These are phyloP conservation scores for Hydrozoanthus gracilis DNA, from an alignment of 92 coral and sea anemone species.

Conservation along the genomic window DNA sequence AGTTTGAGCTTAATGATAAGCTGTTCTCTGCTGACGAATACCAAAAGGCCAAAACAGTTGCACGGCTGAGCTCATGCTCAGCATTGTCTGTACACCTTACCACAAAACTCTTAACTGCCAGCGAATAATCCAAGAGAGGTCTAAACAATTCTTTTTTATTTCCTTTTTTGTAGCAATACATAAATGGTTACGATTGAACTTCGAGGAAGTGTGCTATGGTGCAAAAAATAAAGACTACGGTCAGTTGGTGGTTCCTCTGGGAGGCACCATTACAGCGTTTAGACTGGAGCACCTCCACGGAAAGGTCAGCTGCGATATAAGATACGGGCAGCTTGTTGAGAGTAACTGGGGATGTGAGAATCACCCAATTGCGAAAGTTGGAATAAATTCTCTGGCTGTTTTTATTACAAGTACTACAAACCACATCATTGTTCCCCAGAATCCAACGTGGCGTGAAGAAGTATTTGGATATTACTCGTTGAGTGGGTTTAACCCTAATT, in stretches of 20 bases:
- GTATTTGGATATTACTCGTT: not conserved
- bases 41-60: too few species aligned
- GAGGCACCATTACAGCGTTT: not conserved
- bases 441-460: not conserved
- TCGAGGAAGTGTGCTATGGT: slow-evolving; percentile 5
- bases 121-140: too few species aligned
- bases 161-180: not conserved
- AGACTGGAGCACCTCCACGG: not conserved
- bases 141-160: not conserved
- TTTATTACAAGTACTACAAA: slow-evolving; percentile 2
- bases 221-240: not conserved
- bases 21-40: too few species aligned
- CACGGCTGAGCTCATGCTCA: too few species aligned
- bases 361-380: not conserved
- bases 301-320: not conserved
- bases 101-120: too few species aligned
- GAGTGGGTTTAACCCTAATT: slow-evolving; percentile 16
- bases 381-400: not conserved
- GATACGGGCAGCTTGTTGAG: not conserved
- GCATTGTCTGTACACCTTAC: too few species aligned
- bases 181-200: not conserved
- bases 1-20: too few species aligned
- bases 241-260: not conserved
- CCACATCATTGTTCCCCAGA: not conserved
- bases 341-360: slow-evolving; percentile 1